Percentiles rank a stretch among this genome's conserved stretches.
phyloP scores from a whole-genome alignment of 2,113 vertebrate genomes.

The Dissostichus mawsoni region DNA sequence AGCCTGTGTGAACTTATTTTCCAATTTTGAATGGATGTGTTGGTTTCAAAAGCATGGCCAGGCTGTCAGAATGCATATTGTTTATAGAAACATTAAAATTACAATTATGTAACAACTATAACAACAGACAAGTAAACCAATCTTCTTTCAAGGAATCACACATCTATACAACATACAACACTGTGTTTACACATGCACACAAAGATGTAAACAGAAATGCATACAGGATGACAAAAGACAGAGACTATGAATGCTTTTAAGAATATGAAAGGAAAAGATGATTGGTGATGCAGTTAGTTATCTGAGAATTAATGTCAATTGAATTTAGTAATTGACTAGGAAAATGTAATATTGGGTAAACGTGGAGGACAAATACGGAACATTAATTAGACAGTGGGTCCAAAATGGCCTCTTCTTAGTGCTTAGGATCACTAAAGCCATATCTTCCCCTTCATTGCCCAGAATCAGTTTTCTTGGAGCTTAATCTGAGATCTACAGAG shows the following conservation, averaged over 20 bases:
- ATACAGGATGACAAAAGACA: neutral
- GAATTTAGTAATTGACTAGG: neutral
- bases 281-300: neutral
- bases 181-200: neutral
- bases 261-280: neutral
- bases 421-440: neutral
- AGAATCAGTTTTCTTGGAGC: neutral
- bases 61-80: slow-evolving; percentile 1
- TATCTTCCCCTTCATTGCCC: slow-evolving; percentile 9
- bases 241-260: neutral
- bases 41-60: neutral
- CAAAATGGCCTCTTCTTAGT: neutral
- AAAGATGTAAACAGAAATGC: neutral
- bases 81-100: neutral
- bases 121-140: neutral
- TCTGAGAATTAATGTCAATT: neutral
- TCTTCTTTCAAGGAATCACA: neutral
- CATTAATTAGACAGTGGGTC: neutral
- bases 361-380: neutral
- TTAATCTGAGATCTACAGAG: neutral
- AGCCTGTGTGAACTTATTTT: slow-evolving; percentile 17
- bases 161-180: neutral
- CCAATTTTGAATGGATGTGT: slow-evolving; percentile 42
- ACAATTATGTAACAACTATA: neutral
- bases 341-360: neutral